phyloP scores from a whole-genome alignment of 1,140 invertebrate genomes.

The Dolichoris vasculosae region DNA sequence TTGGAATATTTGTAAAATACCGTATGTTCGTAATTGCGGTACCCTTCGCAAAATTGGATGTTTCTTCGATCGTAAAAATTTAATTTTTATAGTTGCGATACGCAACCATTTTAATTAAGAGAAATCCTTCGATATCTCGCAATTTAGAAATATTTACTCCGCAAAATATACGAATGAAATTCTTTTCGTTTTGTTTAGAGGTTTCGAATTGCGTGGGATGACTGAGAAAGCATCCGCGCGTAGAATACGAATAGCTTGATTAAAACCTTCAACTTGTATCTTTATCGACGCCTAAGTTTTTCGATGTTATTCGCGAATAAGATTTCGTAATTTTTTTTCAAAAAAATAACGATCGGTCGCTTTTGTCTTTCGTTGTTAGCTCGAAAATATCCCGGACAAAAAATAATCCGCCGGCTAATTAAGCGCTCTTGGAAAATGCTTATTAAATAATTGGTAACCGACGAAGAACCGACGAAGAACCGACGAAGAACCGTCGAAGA shows the following conservation, averaged over 20 bases:
- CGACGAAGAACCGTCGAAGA: too few species aligned
- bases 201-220: neutral
- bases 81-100: too few species aligned
- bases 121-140: too few species aligned
- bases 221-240: neutral
- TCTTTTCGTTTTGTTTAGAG: neutral
- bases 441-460: neutral
- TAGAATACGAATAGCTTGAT: neutral
- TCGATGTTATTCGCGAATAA: neutral
- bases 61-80: too few species aligned
- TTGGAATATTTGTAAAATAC: neutral
- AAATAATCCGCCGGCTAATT: neutral
- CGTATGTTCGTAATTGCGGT: too few species aligned
- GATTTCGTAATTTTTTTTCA: neutral
- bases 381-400: too few species aligned
- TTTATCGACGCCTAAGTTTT: neutral
- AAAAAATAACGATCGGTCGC: neutral
- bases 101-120: too few species aligned
- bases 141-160: neutral
- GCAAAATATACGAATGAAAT: neutral
- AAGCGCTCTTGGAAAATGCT: neutral
- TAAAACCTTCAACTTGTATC: neutral
- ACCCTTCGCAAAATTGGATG: too few species aligned
- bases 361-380: neutral
- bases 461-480: too few species aligned